phyloP scores from a whole-genome alignment of 2,888 invertebrate genomes.

The Rosalia funebris region DNA sequence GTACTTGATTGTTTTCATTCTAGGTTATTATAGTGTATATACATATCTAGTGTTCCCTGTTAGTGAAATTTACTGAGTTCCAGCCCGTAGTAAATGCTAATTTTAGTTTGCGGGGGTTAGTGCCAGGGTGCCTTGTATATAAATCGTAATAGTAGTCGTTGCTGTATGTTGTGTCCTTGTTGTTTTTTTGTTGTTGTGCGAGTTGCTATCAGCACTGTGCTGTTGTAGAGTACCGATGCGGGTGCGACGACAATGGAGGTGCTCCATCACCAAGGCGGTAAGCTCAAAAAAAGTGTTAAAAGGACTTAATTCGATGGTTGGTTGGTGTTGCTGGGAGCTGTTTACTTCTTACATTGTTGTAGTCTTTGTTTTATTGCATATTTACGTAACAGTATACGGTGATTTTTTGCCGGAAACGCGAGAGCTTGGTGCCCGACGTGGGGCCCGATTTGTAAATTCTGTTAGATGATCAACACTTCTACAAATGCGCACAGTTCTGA shows the following conservation, averaged over 20 bases:
- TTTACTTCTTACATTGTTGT: slow-evolving; percentile 45
- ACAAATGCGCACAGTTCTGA: background rate
- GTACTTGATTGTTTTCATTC: no score
- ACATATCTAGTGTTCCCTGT: no score
- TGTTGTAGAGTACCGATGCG: slow-evolving; percentile 89
- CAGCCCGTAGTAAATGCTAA: no score
- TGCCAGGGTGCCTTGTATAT: slow-evolving; percentile 18
- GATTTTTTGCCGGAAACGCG: background rate
- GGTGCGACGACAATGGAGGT: slow-evolving; percentile 90
- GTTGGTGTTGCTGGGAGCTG: slow-evolving; percentile 47
- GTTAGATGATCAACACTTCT: background rate
- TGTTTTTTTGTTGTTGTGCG: slow-evolving; percentile 46
- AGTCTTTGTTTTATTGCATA: slow-evolving; percentile 54
- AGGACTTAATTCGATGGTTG: slow-evolving; percentile 40
- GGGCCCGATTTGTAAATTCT: background rate
- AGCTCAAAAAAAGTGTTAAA: slow-evolving; percentile 62
- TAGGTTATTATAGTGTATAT: no score
- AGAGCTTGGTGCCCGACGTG: background rate
- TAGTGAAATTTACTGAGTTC: no score
- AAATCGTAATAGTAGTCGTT: slow-evolving; percentile 13
- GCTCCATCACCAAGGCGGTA: slow-evolving; percentile 95
- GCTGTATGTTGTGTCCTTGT: slow-evolving; percentile 37
- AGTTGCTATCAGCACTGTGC: slow-evolving; percentile 52
- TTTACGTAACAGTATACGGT: slow-evolving; percentile 42
- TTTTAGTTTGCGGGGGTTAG: no score